Evolutionary conservation across 2,888 invertebrate species (phyloP).

Genomic region (Eupsilia transversa): DNA sequence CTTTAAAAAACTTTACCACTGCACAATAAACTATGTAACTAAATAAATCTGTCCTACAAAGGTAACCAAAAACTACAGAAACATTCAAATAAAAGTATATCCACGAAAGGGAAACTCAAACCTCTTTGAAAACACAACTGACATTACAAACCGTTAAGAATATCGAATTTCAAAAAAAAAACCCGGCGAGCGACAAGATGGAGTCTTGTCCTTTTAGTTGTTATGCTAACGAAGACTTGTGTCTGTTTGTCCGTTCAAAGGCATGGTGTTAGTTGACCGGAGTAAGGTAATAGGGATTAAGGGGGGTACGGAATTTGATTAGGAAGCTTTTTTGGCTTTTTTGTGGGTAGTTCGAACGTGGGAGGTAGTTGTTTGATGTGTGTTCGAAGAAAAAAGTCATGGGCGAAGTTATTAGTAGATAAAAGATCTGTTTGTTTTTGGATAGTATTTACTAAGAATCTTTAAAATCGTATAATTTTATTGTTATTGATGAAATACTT

Average conservation of each 20-base stretch:
- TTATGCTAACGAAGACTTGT: slow-evolving; percentile 48
- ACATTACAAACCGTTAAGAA: slow-evolving; percentile 13
- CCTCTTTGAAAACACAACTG: slow-evolving; percentile 18
- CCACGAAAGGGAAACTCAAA: slow-evolving; percentile 24
- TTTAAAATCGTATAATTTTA: not conserved
- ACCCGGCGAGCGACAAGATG: slow-evolving; percentile 10
- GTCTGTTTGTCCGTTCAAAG: slow-evolving; percentile 29
- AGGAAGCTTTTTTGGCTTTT: slow-evolving; percentile 18
- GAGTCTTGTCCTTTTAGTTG: slow-evolving; percentile 7
- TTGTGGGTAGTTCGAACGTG: slow-evolving; percentile 10
- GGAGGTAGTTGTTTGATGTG: slow-evolving; percentile 4
- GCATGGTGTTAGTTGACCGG: slow-evolving; percentile 35
- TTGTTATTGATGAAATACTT: not conserved
- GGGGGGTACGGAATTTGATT: slow-evolving; percentile 37
- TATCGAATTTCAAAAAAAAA: slow-evolving; percentile 51
- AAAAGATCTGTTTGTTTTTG: not conserved
- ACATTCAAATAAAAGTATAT: slow-evolving; percentile 19
- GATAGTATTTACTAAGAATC: not conserved
- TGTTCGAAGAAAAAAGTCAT: not conserved
- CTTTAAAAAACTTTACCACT: not conserved
- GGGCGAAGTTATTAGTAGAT: not conserved
- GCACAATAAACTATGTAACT: not conserved
- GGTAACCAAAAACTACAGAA: not conserved
- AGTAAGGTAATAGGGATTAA: slow-evolving; percentile 16
- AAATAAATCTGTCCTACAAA: not conserved